Base-by-base conservation (phyloP, 2,113 vertebrate genomes). In the Siniperca chuatsi region DNA sequence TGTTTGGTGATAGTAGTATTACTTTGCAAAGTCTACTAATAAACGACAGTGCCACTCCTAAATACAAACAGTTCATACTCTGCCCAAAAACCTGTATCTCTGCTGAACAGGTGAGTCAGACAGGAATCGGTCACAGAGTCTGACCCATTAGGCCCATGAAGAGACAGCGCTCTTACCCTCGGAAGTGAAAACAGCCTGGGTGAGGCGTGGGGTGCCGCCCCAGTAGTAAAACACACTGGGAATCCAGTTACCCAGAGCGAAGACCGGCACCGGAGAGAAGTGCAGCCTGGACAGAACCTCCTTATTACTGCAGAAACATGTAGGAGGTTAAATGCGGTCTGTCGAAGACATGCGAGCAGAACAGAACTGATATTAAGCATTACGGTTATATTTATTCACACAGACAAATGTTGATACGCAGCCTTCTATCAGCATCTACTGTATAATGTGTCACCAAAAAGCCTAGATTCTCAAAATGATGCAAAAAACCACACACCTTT, bases 201-300 rank as follows among this genome's bases (percentile, higher is more conserved):
- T 35, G 3, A 96, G 79, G 52, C 87, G 91, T 3, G 91, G 90
- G 1, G 13, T 55, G 71, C 94, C 95, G 48, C 83, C 74, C 96
- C 96, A 97, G 33, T 86, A 93, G 88, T 96, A 95, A 5, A 97
- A 84, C 16, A 96, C 93, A 1, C 52, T 68, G 75, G 96, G 93
- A 48, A 97, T 95, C 96, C 96, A 97, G 94, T 96, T 96, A 0
- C 96, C 96, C 90, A 96, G 85, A 3, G 87, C 68, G 18, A 91
- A 93, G 35, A 96, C 90, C 0, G 96, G 95, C 21, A 95, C 35
- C 0, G 96, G 95, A 9, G 86, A 96, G 89, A 96, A 95, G 86
- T 96, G 95, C 64, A 97, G 69, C 81, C 93, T 87, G 92, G 93
- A 92, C 89, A 96, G 68, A 18, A 96, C 86, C 52, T 96, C 94